Conservation (phyloP, 2,797 vertebrate genomes). For the Tamandua tetradactyla region DNA sequence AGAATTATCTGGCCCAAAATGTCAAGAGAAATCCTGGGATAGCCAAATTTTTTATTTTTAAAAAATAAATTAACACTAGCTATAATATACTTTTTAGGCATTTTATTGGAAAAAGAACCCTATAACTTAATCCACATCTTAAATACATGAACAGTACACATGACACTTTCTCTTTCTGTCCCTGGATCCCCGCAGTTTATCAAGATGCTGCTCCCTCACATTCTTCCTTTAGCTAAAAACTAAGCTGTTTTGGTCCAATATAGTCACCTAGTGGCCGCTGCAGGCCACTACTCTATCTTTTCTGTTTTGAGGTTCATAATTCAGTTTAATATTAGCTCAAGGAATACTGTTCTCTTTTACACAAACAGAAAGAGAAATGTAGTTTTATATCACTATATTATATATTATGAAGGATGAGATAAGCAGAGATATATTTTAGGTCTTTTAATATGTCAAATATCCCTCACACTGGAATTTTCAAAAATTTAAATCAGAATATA, state of each 20-base stretch:
- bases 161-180: background rate
- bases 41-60: background rate
- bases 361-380: background rate
- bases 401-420: background rate
- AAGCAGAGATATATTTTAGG: background rate
- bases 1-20: background rate
- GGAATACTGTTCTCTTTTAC: background rate
- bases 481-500: constrained; percentile 42
- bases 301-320: background rate
- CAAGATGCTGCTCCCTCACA: background rate
- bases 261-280: constrained; percentile 72
- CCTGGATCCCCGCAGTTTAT: background rate
- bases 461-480: background rate
- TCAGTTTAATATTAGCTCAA: background rate
- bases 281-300: constrained; percentile 53
- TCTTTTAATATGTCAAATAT: constrained; percentile 35
- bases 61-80: background rate
- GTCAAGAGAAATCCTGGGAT: background rate
- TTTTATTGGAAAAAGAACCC: background rate
- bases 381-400: background rate
- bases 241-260: constrained; percentile 34
- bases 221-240: background rate
- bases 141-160: background rate
- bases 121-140: background rate
- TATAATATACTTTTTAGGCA: background rate